phyloP scores from a whole-genome alignment of 2,888 invertebrate species.

The Netelia fuscicornis region DNA sequence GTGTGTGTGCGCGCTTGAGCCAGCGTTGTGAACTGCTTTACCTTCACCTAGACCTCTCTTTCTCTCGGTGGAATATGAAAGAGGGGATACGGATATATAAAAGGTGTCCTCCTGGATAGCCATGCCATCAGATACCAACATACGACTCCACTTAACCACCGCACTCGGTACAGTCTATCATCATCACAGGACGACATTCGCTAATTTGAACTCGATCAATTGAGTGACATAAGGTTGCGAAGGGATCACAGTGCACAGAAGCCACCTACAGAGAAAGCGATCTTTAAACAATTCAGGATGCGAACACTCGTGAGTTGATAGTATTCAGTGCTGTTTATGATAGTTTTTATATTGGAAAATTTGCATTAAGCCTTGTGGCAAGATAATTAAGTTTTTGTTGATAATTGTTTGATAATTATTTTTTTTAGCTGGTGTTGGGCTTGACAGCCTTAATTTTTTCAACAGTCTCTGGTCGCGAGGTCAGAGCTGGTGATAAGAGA shows the following conservation, averaged over 20 bases:
- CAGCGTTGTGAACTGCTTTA: slow-evolving; percentile 72
- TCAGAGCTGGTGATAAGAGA: slow-evolving; percentile 69
- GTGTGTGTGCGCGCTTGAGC: slow-evolving; percentile 30
- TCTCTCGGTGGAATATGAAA: slow-evolving; percentile 73
- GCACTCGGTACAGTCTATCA: slow-evolving; percentile 61
- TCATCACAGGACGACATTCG: background rate
- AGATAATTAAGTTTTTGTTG: background rate
- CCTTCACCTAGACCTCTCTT: slow-evolving; percentile 85
- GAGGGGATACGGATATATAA: slow-evolving; percentile 84
- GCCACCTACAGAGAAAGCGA: slow-evolving; percentile 17
- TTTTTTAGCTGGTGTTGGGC: slow-evolving; percentile 75
- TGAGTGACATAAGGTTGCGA: background rate
- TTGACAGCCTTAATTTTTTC: slow-evolving; percentile 74
- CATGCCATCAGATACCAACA: slow-evolving; percentile 81
- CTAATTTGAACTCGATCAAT: background rate
- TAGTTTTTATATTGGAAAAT: background rate
- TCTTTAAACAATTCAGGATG: slow-evolving; percentile 75
- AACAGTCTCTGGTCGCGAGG: slow-evolving; percentile 74
- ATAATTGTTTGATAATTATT: background rate
- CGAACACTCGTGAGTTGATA: slow-evolving; percentile 77
- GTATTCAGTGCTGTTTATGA: background rate
- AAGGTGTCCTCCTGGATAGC: slow-evolving; percentile 82
- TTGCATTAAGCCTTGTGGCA: background rate
- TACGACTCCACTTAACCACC: slow-evolving; percentile 76
- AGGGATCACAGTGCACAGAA: background rate